Percentiles rank a stretch among this genome's conserved stretches.
phyloP scores from a whole-genome alignment of 2,113 vertebrate genomes.

The Nycticebus coucang region DNA sequence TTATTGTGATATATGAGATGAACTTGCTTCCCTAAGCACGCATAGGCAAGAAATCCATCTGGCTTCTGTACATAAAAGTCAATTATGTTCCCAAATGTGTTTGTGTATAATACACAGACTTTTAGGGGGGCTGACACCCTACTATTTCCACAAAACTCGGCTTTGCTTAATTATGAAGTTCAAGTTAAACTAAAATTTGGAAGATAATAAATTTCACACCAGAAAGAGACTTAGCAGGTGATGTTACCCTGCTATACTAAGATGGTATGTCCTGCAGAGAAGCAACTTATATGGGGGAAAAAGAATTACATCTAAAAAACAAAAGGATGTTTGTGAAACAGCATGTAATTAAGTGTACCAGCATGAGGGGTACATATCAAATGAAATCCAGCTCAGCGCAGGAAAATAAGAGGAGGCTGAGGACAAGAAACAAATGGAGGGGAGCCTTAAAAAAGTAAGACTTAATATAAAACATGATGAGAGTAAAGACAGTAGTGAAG shows the following conservation, averaged over 20 bases:
- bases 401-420: background rate
- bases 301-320: background rate
- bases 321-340: background rate
- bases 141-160: background rate
- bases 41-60: slow-evolving; percentile 67
- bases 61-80: slow-evolving; percentile 69
- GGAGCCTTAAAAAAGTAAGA: background rate
- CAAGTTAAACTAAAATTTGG: background rate
- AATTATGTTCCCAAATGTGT: slow-evolving; percentile 65
- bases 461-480: background rate
- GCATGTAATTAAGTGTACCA: background rate
- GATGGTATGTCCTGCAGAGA: background rate
- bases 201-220: background rate
- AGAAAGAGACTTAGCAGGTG: background rate
- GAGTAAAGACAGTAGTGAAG: background rate
- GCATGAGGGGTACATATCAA: background rate
- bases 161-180: slow-evolving; percentile 54
- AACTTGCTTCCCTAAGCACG: slow-evolving; percentile 73
- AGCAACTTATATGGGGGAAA: background rate
- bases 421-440: background rate
- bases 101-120: slow-evolving; percentile 40
- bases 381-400: background rate
- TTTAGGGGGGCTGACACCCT: background rate
- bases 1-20: slow-evolving; percentile 69
- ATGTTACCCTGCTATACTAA: background rate